Evolutionary conservation across 2,797 vertebrate genomes (phyloP).

Genomic region (Catharus ustulatus): DNA sequence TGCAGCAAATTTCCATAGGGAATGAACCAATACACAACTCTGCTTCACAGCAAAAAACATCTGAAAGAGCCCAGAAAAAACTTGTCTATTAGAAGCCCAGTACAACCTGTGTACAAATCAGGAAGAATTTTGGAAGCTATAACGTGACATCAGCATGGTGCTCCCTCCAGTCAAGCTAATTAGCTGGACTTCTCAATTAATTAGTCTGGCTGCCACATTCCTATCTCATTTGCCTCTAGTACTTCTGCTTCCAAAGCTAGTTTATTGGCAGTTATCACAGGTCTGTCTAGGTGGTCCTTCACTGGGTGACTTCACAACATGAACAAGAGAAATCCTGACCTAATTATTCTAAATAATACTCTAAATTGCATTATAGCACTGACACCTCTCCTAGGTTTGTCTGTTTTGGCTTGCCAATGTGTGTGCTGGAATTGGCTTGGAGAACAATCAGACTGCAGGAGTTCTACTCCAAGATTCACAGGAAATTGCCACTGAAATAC

Average conservation of each 20-base stretch:
- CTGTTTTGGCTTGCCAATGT: neutral
- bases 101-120: neutral
- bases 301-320: neutral
- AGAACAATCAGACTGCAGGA: neutral
- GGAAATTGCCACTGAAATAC: neutral
- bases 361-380: neutral
- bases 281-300: neutral
- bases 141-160: neutral
- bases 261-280: neutral
- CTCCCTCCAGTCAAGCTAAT: conserved; percentile 21
- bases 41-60: neutral
- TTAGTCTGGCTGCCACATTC: neutral
- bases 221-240: neutral
- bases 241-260: neutral
- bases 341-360: neutral
- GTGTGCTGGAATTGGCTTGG: neutral
- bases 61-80: neutral
- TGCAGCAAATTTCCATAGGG: neutral
- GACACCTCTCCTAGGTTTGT: neutral
- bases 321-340: neutral
- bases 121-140: neutral
- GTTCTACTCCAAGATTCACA: neutral
- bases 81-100: neutral
- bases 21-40: neutral
- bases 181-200: conserved; percentile 29